phyloP scores from a whole-genome alignment of 2,888 invertebrate species.

The Nezara viridula region DNA sequence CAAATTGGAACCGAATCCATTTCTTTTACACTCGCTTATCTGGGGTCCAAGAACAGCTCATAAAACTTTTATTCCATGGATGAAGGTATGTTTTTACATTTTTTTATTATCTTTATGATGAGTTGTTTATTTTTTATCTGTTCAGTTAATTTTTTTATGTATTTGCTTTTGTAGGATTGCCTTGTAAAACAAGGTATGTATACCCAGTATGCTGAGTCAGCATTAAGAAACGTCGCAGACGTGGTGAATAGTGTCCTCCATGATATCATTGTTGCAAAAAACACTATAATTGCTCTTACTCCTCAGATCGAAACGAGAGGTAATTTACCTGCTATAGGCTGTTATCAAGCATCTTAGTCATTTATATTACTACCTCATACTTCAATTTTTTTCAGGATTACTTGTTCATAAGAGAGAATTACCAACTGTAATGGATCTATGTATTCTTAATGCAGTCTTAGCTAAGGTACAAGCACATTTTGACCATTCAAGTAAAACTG shows the following conservation, averaged over 20 bases:
- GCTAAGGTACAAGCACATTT: conserved; percentile 78
- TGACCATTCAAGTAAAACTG: conserved; percentile 61
- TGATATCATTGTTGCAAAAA: conserved; percentile 75
- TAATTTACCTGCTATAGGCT: conserved; percentile 63
- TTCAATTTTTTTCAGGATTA: conserved; percentile 61
- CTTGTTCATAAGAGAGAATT: conserved; percentile 69
- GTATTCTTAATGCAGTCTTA: conserved; percentile 82
- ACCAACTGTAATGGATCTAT: conserved; percentile 81
- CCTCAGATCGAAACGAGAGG: conserved; percentile 70
- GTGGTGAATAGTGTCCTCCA: conserved; percentile 77
- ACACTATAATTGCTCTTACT: conserved; percentile 73
- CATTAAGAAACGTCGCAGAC: conserved; percentile 80
- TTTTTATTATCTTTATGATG: not conserved
- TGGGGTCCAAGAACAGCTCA: conserved; percentile 91
- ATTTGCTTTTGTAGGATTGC: conserved; percentile 75
- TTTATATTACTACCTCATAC: not conserved
- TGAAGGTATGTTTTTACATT: conserved; percentile 73
- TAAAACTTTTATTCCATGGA: conserved; percentile 88
- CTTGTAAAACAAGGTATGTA: conserved; percentile 92
- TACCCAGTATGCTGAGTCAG: conserved; percentile 81
- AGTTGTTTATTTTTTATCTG: not conserved
- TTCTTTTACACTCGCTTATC: conserved; percentile 85
- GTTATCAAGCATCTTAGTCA: not conserved
- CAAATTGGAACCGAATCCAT: conserved; percentile 77
- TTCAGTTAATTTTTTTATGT: not conserved